Evolutionary conservation across 2,888 invertebrate species (phyloP), one percentile per base, ranked within the genome.

Genomic region (Stenotaenia linearis): DNA sequence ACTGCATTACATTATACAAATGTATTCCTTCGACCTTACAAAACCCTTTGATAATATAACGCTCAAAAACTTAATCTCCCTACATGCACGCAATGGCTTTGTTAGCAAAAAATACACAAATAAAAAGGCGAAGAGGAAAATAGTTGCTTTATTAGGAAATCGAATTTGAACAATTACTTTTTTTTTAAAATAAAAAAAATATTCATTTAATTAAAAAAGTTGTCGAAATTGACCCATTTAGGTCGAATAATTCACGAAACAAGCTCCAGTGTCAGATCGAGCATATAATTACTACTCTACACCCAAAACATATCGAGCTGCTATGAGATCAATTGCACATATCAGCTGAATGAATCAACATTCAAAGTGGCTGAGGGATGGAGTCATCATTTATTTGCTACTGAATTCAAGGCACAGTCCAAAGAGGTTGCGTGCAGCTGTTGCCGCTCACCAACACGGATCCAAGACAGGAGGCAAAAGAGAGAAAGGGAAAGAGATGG

Each of bases 301-400:
- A n/a, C 61, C 61, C 10, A 61, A 61, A 61, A 61, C 61, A 61
- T 61, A 61, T 61, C 25, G 61, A 61, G 28, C 61, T 61, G 28
- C 25, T 61, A 25, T 1, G 28, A 28, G 61, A 61, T 61, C 61
- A 61, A 61, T 61, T 61, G 9, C 23, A 45, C 61, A 23, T 61
- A 61, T 61, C 25, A 61, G 61, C 25, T 61, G 61, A 12, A 61
- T 61, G 61, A 61, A 61, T 61, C 61, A 61, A 61, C 61, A 25
- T 61, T 61, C 61, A 61, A 25, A 23, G 25, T 25, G 28, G 61
- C 61, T 61, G 25, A 61, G 61, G 61, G 61, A 61, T 61, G 15
- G 61, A 61, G 61, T 61, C 61, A 61, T 61, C 61, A 61, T 61
- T 61, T 61, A 61, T 61, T 61, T 61, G 61, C 61, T 61, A 61